phyloP scores from a whole-genome alignment of 2,888 invertebrate genomes.

The Mythimna vitellina region DNA sequence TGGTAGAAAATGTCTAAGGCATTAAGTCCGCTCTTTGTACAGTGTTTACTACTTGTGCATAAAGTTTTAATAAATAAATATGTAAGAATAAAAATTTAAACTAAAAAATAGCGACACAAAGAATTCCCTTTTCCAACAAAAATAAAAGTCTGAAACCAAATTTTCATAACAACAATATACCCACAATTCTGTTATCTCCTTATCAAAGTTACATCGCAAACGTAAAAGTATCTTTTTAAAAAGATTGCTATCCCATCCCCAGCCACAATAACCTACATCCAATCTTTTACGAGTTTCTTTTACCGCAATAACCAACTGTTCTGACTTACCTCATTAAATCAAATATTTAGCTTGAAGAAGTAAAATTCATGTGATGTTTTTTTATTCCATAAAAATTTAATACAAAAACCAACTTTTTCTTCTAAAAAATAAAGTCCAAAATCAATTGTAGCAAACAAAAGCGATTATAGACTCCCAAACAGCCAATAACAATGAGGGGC shows the following conservation, averaged over 20 bases:
- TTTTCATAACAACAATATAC: background rate
- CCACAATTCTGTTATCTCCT: background rate
- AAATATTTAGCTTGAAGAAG: conserved; percentile 70
- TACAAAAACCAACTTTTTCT: conserved; percentile 25
- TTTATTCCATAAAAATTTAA: conserved; percentile 46
- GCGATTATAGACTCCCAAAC: conserved; percentile 64
- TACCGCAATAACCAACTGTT: conserved; percentile 58
- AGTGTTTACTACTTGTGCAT: too few relatives aligned
- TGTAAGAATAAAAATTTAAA: too few relatives aligned
- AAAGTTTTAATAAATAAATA: too few relatives aligned
- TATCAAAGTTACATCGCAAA: conserved; percentile 17
- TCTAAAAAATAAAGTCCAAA: conserved; percentile 23
- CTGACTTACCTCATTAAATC: conserved; percentile 64
- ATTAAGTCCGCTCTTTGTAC: too few relatives aligned
- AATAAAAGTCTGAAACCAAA: background rate
- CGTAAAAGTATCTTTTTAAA: conserved; percentile 3
- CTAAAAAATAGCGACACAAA: background rate
- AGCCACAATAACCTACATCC: conserved; percentile 43
- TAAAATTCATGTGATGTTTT: conserved; percentile 74
- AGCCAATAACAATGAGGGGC: conserved; percentile 87
- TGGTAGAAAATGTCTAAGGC: too few relatives aligned
- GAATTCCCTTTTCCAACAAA: background rate
- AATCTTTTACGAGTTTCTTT: conserved; percentile 51
- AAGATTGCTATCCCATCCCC: conserved; percentile 3
- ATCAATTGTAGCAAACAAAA: conserved; percentile 51